Percentiles rank a stretch among this genome's conserved stretches.
phyloP scores from a whole-genome alignment of 2,113 vertebrate genomes.

The Edolisoma coerulescens region DNA sequence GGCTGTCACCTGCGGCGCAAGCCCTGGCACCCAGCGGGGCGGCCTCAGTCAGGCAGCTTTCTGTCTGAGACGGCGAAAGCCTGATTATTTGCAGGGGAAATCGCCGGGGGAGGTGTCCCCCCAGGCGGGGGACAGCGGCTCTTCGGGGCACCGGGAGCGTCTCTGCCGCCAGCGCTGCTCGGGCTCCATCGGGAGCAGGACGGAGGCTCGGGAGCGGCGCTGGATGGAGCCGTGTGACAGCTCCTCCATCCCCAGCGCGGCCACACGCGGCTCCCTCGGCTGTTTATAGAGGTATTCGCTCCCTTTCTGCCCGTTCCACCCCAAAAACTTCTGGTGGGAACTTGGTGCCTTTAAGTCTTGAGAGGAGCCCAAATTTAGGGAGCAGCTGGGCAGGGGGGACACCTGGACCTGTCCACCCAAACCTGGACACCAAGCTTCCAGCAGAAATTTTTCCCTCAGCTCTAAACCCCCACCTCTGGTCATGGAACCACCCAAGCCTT shows the following conservation, averaged over 20 bases:
- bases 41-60: fast-evolving
- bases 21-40: fast-evolving
- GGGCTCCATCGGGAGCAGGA: fast-evolving
- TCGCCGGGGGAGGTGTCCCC: background rate
- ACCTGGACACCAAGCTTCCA: background rate
- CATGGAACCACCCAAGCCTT: background rate
- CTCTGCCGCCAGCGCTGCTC: background rate
- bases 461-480: background rate
- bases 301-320: background rate
- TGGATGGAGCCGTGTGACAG: background rate
- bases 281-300: fast-evolving
- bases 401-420: background rate
- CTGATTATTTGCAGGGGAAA: fast-evolving
- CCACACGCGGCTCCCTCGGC: fast-evolving
- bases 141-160: fast-evolving
- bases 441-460: background rate
- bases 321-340: background rate
- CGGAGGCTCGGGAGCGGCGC: fast-evolving
- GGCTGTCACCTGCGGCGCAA: fast-evolving
- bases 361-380: background rate
- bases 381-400: background rate
- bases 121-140: no score
- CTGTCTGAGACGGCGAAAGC: fast-evolving
- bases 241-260: background rate
- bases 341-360: background rate